Base-by-base conservation (phyloP, 2,797 vertebrate species). In the Anguilla anguilla region DNA sequence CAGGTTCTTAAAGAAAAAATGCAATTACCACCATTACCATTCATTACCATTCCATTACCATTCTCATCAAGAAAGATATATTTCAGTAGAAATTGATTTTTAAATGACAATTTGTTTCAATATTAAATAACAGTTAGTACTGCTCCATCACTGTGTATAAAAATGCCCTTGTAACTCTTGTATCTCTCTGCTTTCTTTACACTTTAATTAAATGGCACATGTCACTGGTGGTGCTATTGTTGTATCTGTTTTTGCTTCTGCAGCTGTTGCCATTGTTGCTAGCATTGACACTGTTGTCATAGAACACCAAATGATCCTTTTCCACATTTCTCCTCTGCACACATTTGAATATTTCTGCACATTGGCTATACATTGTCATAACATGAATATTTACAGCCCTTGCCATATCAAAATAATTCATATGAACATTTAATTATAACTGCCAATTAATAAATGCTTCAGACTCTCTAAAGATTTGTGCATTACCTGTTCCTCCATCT, bases 401-500 rank as follows among this genome's bases (percentile, higher is more conserved):
- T 57, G 22, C 82, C n/a, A 53, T 3, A 53, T 13, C 82, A 67
- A 49, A 85, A 19, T 35, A 67, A 69, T 86, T 86, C 43, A 86
- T n/a, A 67, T n/a, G 9, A 86, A 72, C 57, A 25, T 57, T 86
- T 86, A 43, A 86, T 49, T 49, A 69, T 31, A 67, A 49, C 85
- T 13, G 35, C 35, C 64, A 86, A 69, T 67, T 67, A 86, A 86
- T 39, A 67, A 13, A 10, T 28, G 59, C 85, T 51, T n/a, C 35
- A 35, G 49, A 69, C 64, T 53, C 69, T 77, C 43, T 53, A n/a
- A 43, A 22, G 31, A 72, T 77, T 55, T 53, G n/a, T 13, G 35
- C 46, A 46, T 87, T 61, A 87, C 74, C 86, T 87, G 35, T 57
- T 79, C 67, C 28, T 74, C 49, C 19, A 9, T 39, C 85, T 86